Conservation (phyloP, 2,113 vertebrate species). For the Psilopogon haemacephalus region DNA sequence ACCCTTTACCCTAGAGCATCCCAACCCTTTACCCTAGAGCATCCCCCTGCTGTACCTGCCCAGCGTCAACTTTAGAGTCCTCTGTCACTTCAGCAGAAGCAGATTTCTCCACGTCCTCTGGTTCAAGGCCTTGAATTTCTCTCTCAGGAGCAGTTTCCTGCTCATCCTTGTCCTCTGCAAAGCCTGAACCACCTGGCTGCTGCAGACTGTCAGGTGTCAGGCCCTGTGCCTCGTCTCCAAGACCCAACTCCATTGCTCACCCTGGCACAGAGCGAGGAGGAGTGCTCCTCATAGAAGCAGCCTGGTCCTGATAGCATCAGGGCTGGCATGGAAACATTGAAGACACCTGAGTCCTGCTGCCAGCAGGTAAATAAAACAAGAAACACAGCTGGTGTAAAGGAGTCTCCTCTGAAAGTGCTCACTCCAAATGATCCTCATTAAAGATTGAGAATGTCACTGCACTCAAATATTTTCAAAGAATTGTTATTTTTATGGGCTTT, state of each 20-base stretch:
- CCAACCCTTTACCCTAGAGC: background rate
- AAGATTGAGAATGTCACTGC: background rate
- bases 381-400: background rate
- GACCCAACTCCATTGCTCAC: background rate
- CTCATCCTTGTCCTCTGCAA: background rate
- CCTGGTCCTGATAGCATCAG: background rate
- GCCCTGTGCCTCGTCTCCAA: background rate
- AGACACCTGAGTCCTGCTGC: conserved; percentile 49
- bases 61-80: background rate
- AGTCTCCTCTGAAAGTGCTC: background rate
- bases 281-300: background rate
- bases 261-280: background rate
- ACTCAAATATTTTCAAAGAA: background rate
- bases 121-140: background rate
- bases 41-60: conserved; percentile 31
- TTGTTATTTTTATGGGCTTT: too few relatives aligned
- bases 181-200: background rate
- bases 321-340: background rate
- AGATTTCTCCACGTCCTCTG: background rate
- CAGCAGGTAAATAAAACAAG: background rate
- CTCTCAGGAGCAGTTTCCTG: background rate
- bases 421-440: background rate
- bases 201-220: background rate
- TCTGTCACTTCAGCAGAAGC: background rate
- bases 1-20: too few relatives aligned